Base-by-base conservation (phyloP, 2,888 invertebrate species). In the Tiliacea citrago region DNA sequence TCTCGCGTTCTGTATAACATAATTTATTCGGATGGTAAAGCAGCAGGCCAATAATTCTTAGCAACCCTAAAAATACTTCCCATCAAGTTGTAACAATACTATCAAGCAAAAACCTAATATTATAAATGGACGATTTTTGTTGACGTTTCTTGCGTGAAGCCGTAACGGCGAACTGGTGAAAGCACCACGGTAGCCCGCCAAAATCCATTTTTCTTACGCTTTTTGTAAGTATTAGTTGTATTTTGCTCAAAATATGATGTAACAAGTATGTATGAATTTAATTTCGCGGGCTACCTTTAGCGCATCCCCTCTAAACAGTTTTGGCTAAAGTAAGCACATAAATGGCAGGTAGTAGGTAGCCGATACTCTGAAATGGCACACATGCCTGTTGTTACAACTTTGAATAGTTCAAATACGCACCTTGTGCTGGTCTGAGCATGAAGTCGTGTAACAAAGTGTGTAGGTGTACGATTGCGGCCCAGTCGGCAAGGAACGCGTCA, bases 391-490 rank as follows among this genome's bases (percentile, higher is more conserved):
- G 16, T 9, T 42, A 62, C 2, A n/a, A 45, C 18, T 24, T 62
- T 45, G 24, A 61, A 18, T n/a, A 16, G 24, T 35, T 21, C 9
- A 66, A 39, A 66, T 66, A 66, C 51, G 51, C 35, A 66, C 66
- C 66, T 66, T 98, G 97, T 86, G 97, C 97, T 42, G 98, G 97
- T 82, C 98, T 97, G 88, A 98, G 98, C 75, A 98, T 98, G 89
- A 99, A 97, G 90, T 98, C 98, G 85, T 98, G 97, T 1, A 99
- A 98, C 61, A 99, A 97, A 0, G 98, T 97, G 92, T 99, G 99
- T 4, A 99, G 97, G 89, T 99, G 98, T 18, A 98, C 99, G 88
- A 99, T 98, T 90, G 98, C 98, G 4, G 98, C 97, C 99, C 99
- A 99, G 93, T 99, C 99, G 71, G 98, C 98, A 18, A 99, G 96